These are phyloP conservation scores for Epinephelus cyanopodus DNA, from an alignment of 2,113 vertebrate species.

Conservation along the genomic window DNA sequence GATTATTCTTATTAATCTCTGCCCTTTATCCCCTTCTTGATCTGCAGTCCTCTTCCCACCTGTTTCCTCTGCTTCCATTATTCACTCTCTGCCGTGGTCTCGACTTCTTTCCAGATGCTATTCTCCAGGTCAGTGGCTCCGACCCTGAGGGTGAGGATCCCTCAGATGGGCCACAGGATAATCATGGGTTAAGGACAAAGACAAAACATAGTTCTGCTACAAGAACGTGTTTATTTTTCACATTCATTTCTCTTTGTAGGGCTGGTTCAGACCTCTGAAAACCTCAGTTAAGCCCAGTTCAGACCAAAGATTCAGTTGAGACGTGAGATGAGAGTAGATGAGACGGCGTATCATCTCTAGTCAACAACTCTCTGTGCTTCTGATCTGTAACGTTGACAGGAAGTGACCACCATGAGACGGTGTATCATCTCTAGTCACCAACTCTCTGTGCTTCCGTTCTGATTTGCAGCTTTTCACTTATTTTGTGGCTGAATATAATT, in stretches of 20 bases:
- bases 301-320: too few relatives aligned
- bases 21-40: conserved; percentile 13
- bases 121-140: background rate
- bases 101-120: background rate
- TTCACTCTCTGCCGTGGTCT: background rate
- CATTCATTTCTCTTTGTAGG: background rate
- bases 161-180: background rate
- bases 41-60: background rate
- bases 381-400: too few relatives aligned
- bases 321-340: too few relatives aligned
- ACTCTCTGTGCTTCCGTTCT: too few relatives aligned
- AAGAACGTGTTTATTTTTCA: background rate
- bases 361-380: too few relatives aligned
- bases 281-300: too few relatives aligned
- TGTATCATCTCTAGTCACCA: too few relatives aligned
- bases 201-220: background rate
- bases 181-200: background rate
- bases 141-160: background rate
- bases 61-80: background rate
- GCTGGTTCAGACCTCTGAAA: background rate
- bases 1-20: conserved; percentile 38
- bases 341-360: too few relatives aligned
- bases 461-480: too few relatives aligned
- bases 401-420: too few relatives aligned
- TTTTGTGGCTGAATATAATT: too few relatives aligned